phyloP scores from a whole-genome alignment of 2,797 vertebrate species.

The Sebastes cheni region DNA sequence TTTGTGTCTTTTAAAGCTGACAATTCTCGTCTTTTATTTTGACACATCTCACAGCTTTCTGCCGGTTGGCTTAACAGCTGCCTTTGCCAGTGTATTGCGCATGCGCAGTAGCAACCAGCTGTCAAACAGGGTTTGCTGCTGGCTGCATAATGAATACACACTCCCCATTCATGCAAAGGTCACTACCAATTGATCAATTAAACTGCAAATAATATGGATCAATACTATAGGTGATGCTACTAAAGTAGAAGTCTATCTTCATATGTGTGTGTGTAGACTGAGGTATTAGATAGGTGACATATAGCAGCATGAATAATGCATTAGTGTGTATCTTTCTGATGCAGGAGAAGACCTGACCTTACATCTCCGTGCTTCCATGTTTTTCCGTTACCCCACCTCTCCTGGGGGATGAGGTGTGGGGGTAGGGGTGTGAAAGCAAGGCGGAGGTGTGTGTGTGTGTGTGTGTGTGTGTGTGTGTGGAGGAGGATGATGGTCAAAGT shows the following conservation, averaged over 20 bases:
- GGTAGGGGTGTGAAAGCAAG: not conserved
- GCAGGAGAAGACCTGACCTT: slow-evolving; percentile 41
- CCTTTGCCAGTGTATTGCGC: slow-evolving; percentile 42
- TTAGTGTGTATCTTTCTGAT: not conserved
- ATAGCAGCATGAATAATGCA: slow-evolving; percentile 31
- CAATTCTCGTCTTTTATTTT: slow-evolving; percentile 35
- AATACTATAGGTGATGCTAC: not conserved
- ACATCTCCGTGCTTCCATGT: slow-evolving; percentile 24
- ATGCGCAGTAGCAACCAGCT: slow-evolving; percentile 67
- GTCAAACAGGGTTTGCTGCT: slow-evolving; percentile 50
- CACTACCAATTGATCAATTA: not conserved
- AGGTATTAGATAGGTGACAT: slow-evolving; percentile 3
- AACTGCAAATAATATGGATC: not conserved
- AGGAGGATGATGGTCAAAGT: slow-evolving; percentile 19
- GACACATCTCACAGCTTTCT: not conserved
- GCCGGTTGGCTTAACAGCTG: not conserved
- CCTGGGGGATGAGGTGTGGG: slow-evolving; percentile 28
- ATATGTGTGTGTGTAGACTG: not conserved
- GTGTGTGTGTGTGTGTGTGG: not conserved
- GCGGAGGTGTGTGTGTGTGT: slow-evolving; percentile 3
- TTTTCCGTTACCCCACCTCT: slow-evolving; percentile 24
- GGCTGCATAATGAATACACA: not conserved
- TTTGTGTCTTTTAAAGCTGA: not conserved
- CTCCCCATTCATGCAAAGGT: slow-evolving; percentile 10
- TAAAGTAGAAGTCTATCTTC: not conserved